Percentiles rank a stretch among this genome's conserved stretches.
Conservation (phyloP, 2,888 invertebrate genomes). For the Phengaris arion region DNA sequence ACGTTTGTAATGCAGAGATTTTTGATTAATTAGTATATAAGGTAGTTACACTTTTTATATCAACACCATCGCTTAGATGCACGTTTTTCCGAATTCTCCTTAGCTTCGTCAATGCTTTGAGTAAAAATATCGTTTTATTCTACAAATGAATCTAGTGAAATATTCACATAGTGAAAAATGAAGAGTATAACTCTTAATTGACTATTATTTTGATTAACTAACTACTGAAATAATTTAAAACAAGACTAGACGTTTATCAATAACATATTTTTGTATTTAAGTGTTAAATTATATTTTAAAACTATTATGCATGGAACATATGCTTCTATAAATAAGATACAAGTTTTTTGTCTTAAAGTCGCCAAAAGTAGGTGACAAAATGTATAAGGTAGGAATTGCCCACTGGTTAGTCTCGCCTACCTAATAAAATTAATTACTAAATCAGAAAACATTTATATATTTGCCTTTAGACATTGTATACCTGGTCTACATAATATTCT, state of each 20-base stretch:
- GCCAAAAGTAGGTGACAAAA: neutral
- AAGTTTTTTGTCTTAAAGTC: neutral
- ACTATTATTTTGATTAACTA: conserved; percentile 7
- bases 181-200: neutral
- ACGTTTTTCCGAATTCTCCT: conserved; percentile 4
- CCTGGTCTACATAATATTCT: neutral
- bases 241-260: neutral
- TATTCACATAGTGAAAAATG: neutral
- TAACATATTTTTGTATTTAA: conserved; percentile 14
- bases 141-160: neutral
- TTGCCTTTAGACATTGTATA: neutral
- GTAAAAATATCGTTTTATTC: neutral
- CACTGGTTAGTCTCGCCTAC: neutral
- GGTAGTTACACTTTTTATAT: conserved; percentile 27
- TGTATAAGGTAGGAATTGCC: neutral
- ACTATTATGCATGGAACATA: neutral
- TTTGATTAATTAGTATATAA: conserved; percentile 31
- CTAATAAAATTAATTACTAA: neutral
- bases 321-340: neutral
- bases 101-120: neutral
- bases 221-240: neutral
- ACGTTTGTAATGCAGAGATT: conserved; percentile 38
- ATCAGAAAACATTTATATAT: neutral
- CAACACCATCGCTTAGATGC: conserved; percentile 8
- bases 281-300: conserved; percentile 6